Evolutionary conservation across 2,797 vertebrate species (phyloP).

Genomic region (Loris lydekkerianus): DNA sequence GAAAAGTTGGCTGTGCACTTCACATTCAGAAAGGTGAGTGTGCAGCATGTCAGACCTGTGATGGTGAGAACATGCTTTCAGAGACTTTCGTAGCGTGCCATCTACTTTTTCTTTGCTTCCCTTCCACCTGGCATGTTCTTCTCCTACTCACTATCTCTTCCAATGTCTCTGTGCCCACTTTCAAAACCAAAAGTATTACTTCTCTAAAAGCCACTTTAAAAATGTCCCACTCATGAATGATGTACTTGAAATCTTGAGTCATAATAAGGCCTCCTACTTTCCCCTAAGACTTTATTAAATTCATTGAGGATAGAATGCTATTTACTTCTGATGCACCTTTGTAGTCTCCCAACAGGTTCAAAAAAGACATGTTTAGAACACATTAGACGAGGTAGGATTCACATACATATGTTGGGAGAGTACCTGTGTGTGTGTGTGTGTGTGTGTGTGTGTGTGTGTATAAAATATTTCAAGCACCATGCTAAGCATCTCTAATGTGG

Average conservation of each 20-base stretch:
- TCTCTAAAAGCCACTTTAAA: constrained; percentile 6
- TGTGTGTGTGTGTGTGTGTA: no score
- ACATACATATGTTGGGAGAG: neutral
- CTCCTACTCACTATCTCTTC: neutral
- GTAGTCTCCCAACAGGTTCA: neutral
- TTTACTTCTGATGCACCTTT: neutral
- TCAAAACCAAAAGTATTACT: neutral
- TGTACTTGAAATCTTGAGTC: neutral
- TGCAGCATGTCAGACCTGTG: neutral
- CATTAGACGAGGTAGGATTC: neutral
- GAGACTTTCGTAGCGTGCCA: neutral
- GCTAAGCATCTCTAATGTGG: neutral
- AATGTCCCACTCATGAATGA: neutral
- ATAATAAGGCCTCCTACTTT: neutral
- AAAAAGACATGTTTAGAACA: neutral
- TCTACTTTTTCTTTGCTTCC: neutral
- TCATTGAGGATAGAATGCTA: neutral
- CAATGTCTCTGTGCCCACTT: neutral
- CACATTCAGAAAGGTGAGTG: neutral
- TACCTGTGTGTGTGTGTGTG: no score
- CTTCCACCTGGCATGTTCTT: neutral
- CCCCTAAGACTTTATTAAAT: neutral
- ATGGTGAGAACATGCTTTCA: neutral
- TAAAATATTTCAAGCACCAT: neutral
- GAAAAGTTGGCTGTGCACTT: neutral